These are phyloP conservation scores for Drosophila anomalata DNA, from an alignment of 2,888 invertebrate genomes.

Conservation along the genomic window DNA sequence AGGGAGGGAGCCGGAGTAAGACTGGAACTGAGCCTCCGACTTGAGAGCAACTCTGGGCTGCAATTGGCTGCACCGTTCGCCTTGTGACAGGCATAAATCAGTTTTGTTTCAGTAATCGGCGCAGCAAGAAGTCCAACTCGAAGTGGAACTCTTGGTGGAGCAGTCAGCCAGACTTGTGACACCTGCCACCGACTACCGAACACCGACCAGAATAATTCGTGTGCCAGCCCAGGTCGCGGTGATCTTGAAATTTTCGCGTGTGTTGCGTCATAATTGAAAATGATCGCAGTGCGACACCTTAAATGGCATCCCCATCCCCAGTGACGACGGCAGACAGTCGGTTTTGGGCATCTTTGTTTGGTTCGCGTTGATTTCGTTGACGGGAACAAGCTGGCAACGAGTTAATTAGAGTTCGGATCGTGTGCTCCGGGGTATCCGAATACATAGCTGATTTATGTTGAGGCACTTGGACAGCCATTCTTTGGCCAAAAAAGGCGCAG, in stretches of 20 bases:
- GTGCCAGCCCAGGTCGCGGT: constrained; percentile 9
- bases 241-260: constrained; percentile 40
- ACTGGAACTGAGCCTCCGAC: constrained; percentile 30
- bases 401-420: constrained; percentile 65
- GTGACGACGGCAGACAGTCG: constrained; percentile 25
- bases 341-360: constrained; percentile 3
- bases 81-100: constrained; percentile 78
- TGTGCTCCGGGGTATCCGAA: constrained; percentile 47
- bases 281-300: constrained; percentile 48
- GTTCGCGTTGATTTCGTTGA: constrained; percentile 8
- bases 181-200: constrained; percentile 18
- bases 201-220: constrained; percentile 1
- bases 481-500: constrained; percentile 59
- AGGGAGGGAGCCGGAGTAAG: constrained; percentile 23
- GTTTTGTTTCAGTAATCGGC: constrained; percentile 77
- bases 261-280: constrained; percentile 69
- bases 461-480: constrained; percentile 25
- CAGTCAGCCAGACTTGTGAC: constrained; percentile 4
- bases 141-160: constrained; percentile 29
- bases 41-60: constrained; percentile 30
- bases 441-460: constrained; percentile 37
- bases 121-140: constrained; percentile 65
- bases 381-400: constrained; percentile 52
- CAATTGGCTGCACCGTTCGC: constrained; percentile 58
- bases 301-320: constrained; percentile 46